These are phyloP conservation scores for Lithophane ornitopus DNA, from an alignment of 2,888 invertebrate genomes.

Conservation along the genomic window DNA sequence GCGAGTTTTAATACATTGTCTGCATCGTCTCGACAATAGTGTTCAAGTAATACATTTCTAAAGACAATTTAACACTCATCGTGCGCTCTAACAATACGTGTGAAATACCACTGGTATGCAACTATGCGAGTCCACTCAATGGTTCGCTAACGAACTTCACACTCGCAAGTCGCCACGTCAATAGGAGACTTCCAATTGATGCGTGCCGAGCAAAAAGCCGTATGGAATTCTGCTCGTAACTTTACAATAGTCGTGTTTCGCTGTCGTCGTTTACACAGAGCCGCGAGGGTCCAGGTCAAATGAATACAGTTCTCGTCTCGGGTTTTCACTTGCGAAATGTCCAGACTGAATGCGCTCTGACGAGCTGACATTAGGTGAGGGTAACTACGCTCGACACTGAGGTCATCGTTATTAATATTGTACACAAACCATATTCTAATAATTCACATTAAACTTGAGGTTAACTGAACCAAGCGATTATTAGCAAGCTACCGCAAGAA, in stretches of 20 bases:
- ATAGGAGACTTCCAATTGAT: conserved; percentile 56
- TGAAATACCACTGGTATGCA: conserved; percentile 64
- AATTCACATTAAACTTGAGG: conserved; percentile 34
- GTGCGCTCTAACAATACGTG: conserved; percentile 65
- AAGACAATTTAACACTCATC: conserved; percentile 69
- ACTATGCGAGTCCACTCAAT: conserved; percentile 64
- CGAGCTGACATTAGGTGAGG: conserved; percentile 70
- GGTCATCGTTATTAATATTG: conserved; percentile 67
- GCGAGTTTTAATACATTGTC: conserved; percentile 46
- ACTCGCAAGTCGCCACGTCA: conserved; percentile 60
- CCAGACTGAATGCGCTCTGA: conserved; percentile 68
- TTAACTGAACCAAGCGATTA: conserved; percentile 48
- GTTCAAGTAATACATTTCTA: conserved; percentile 53
- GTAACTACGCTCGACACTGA: conserved; percentile 62
- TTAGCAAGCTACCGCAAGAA: conserved; percentile 52
- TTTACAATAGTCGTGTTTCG: conserved; percentile 60
- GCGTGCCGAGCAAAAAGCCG: conserved; percentile 57
- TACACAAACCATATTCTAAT: conserved; percentile 38
- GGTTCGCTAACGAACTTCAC: conserved; percentile 73
- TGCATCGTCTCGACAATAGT: conserved; percentile 36
- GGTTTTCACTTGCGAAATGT: conserved; percentile 65
- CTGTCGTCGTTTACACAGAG: conserved; percentile 53
- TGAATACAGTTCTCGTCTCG: conserved; percentile 54
- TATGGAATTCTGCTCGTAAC: conserved; percentile 59
- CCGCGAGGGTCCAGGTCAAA: conserved; percentile 61